Evolutionary conservation across 2,113 vertebrate genomes (phyloP).

Genomic region (Enhydra lutris): DNA sequence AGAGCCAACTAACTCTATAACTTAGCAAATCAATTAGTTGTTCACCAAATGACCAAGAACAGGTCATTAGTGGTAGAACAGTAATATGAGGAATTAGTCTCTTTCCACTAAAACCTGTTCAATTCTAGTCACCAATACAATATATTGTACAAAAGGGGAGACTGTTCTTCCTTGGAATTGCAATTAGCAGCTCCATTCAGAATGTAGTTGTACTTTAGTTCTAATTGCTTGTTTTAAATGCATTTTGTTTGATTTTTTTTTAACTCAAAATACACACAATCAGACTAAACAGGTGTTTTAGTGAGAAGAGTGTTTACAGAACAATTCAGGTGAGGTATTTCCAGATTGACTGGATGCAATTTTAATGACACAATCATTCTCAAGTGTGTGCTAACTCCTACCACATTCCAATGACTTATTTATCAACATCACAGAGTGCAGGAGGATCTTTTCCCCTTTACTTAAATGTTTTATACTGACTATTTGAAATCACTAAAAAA

Average conservation of each 20-base stretch:
- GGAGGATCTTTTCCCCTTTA: not conserved
- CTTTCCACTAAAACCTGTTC: not conserved
- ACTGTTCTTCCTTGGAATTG: not conserved
- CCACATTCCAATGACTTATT: constrained; percentile 22
- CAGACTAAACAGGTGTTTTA: constrained; percentile 40
- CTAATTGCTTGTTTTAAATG: constrained; percentile 20
- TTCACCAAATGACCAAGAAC: not conserved
- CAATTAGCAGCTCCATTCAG: not conserved
- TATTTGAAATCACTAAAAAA: not conserved
- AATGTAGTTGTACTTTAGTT: not conserved
- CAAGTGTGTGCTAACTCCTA: constrained; percentile 14
- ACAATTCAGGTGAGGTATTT: constrained; percentile 15
- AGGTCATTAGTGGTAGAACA: not conserved
- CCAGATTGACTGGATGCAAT: not conserved
- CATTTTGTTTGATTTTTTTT: not conserved
- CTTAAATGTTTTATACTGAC: not conserved
- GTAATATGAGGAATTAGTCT: not conserved
- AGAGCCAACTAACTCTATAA: not conserved
- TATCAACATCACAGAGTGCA: constrained; percentile 15
- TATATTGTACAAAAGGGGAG: not conserved
- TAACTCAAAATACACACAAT: not conserved
- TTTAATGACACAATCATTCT: constrained; percentile 42
- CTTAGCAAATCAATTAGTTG: not conserved
- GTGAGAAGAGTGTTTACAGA: constrained; percentile 6
- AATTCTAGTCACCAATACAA: not conserved